Evolutionary conservation across 2,797 vertebrate genomes (phyloP), one percentile per base, ranked within the genome.

Genomic region (Hephaestus fuliginosus): DNA sequence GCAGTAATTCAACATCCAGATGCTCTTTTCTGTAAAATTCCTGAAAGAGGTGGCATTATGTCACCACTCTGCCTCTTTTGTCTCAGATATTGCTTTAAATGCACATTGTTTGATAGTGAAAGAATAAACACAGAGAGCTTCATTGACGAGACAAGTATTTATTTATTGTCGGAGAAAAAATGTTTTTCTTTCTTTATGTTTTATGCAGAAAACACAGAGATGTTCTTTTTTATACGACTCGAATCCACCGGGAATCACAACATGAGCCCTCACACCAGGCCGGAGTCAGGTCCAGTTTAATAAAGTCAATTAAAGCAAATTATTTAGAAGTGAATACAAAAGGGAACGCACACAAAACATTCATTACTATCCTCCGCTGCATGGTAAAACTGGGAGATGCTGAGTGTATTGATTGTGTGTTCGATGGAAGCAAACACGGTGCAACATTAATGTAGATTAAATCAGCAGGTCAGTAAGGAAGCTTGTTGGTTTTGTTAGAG

Each of bases 361-460:
- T 36, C 3, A 20, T 39, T 18, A 7, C 5, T 22, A 56, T n/a
- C 49, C 22, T 41, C 18, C 15, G 3, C 30, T 44, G 65, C n/a
- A 17, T 28, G 39, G 28, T 48, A n/a, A 49, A 56, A 9, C 58
- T 15, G 49, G 5, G 46, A 41, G 30, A 13, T 17, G 22, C 8
- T 14, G 25, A 43, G 46, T 43, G 39, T 30, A 30, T 66, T 7
- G 52, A 60, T 44, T 17, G 55, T 30, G 15, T 4, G 41, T 33
- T 62, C 17, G 20, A 22, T 15, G 36, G 41, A 51, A 55, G 1
- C 14, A 53, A 70, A 62, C 46, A 25, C 28, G 2, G 15, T 58
- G 36, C 18, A 63, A 18, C 33, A 48, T 65, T 72, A 46, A 67
- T 63, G 44, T 25, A 39, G 61, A 72, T 72, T n/a, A 18, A 60